These are phyloP conservation scores for Echinarachnius parma DNA, from an alignment of 53 echinoderm and acorn worm genomes.

Conservation along the genomic window DNA sequence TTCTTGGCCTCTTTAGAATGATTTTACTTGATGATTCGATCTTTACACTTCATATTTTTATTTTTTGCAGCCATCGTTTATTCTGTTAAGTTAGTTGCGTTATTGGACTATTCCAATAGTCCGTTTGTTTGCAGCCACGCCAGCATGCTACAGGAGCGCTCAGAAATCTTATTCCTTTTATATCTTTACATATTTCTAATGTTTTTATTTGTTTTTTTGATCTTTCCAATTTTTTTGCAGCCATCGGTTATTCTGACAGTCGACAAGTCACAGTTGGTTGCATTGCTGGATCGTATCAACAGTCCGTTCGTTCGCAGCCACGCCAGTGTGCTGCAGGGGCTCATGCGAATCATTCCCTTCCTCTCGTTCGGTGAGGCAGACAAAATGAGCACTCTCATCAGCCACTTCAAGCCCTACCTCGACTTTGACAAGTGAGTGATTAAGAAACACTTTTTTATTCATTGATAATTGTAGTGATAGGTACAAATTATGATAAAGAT, in stretches of 20 bases:
- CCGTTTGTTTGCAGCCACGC: no score
- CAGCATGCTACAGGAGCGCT: no score
- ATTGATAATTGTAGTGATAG: no score
- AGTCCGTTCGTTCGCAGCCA: slow-evolving; percentile 90
- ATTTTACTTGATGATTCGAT: no score
- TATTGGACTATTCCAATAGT: no score
- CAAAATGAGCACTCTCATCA: slow-evolving; percentile 88
- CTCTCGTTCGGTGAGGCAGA: slow-evolving; percentile 89
- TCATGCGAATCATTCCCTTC: slow-evolving; percentile 96
- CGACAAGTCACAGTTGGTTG: slow-evolving; percentile 87
- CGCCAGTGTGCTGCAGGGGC: slow-evolving; percentile 82
- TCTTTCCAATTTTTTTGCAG: slow-evolving; percentile 19
- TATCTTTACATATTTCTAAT: no score
- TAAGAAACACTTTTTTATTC: no score
- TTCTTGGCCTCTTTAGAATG: no score
- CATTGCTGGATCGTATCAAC: slow-evolving; percentile 82
- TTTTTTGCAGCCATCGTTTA: slow-evolving; percentile 68
- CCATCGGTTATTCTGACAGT: slow-evolving; percentile 75
- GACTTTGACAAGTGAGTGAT: slow-evolving; percentile 98
- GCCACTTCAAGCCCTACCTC: slow-evolving; percentile 89
- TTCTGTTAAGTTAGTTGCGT: no score
- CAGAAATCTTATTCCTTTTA: no score
- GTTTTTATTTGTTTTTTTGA: not conserved
- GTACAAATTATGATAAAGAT: no score
- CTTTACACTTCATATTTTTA: no score